phyloP scores from a whole-genome alignment of 2,113 vertebrate species.

The Sigmodon hispidus region DNA sequence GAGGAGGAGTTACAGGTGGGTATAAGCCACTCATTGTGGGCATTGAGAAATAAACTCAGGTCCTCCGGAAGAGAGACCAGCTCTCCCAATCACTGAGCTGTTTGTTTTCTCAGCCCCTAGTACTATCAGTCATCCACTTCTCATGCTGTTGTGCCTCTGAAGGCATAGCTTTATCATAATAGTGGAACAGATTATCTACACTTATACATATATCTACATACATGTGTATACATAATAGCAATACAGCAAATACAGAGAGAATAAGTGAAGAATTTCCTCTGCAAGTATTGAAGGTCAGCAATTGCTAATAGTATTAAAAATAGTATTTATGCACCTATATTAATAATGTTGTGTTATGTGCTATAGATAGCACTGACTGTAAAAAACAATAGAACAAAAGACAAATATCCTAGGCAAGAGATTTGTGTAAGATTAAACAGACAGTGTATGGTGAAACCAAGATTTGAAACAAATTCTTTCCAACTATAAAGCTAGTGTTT shows the following conservation, averaged over 20 bases:
- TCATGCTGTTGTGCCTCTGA: background rate
- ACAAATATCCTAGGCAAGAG: background rate
- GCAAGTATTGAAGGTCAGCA: background rate
- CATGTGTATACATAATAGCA: background rate
- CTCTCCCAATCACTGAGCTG: background rate
- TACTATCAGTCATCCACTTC: background rate
- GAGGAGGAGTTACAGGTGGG: background rate
- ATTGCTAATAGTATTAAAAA: constrained; percentile 21
- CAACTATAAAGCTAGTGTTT: background rate
- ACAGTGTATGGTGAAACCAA: background rate
- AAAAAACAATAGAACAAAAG: background rate
- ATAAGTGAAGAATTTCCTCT: background rate
- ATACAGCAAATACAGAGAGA: background rate
- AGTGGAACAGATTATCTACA: background rate
- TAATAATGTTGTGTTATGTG: background rate
- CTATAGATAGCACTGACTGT: background rate
- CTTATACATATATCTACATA: background rate
- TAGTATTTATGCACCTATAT: background rate
- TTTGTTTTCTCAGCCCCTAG: background rate
- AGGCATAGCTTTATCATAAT: background rate
- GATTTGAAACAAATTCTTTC: background rate
- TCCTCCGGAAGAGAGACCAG: background rate
- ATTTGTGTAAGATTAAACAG: background rate
- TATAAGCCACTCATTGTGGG: background rate
- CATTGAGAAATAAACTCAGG: background rate